A percentile compares a stretch with the other conserved stretches of the same genome.
These are phyloP conservation scores for Corapipo altera DNA, from an alignment of 2,113 vertebrate genomes.

Conservation along the genomic window DNA sequence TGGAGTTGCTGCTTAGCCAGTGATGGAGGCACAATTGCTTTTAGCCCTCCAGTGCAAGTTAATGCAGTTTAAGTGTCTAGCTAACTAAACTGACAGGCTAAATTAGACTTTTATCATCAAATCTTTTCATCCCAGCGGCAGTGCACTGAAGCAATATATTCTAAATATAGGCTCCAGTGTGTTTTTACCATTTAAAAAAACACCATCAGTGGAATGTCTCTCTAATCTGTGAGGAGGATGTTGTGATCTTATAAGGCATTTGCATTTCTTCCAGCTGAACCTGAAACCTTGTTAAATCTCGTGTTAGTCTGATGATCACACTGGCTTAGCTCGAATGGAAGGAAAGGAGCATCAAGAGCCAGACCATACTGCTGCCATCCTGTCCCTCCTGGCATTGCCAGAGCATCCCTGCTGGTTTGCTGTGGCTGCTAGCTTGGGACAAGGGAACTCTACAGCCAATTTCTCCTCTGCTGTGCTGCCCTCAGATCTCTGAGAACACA, in stretches of 20 bases:
- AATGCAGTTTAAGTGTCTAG: neutral
- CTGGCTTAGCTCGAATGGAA: neutral
- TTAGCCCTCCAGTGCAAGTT: neutral
- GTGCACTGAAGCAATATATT: neutral
- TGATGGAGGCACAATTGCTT: neutral
- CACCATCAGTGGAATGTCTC: neutral
- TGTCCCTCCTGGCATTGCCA: neutral
- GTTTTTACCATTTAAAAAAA: neutral
- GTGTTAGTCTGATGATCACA: neutral
- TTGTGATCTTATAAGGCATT: neutral
- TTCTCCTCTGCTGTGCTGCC: neutral
- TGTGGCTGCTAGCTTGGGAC: neutral
- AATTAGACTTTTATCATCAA: neutral
- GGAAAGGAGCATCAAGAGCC: fast-evolving
- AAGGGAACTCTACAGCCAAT: too few species aligned
- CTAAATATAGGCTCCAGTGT: neutral
- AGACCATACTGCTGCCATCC: neutral
- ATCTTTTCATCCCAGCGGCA: neutral
- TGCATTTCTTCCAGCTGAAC: neutral
- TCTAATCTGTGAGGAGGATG: neutral
- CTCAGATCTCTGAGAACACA: neutral
- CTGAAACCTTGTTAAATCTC: neutral
- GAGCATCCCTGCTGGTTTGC: neutral
- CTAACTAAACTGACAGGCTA: neutral
- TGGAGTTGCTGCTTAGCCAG: neutral